Base-by-base conservation (phyloP, 2,888 invertebrate genomes). In the Drosophila imparisetae region DNA sequence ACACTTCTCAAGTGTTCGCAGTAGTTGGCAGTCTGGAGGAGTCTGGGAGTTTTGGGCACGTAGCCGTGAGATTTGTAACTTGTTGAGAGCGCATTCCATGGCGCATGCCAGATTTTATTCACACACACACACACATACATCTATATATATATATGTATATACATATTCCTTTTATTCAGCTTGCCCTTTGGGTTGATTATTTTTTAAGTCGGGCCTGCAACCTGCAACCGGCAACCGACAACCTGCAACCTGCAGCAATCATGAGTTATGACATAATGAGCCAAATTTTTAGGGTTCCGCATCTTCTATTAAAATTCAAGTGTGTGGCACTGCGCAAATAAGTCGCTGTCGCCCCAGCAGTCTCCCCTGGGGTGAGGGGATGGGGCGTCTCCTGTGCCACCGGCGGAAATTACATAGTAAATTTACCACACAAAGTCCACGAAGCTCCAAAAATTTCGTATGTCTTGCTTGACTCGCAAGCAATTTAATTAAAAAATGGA, bases 271-370 rank as follows among this genome's bases (percentile, higher is more conserved):
- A 83, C 74, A 75, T 80, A 82, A 80, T 83, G 75, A 72, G 75
- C 70, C 69, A 59, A 65, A 69, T 57, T 85, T 63, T 54, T 58
- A 50, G 38, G 38, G 32, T 38, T 50, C 58, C 63, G 68, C 71
- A 73, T 73, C 66, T 88, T 73, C 83, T 78, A 88, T 88, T 85
- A 85, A 85, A 88, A 88, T 88, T 80, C 88, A 80, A 86, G 88
- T 85, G 83, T 75, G 86, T 80, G 66, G 67, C 69, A 63, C 71
- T 66, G 62, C 55, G 70, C 75, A 73, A 71, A 75, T 75, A 75
- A 72, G 72, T 68, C 60, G 66, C 63, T 53, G 34, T 30, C 24
- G 10, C 34, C 38, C 32, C 18, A 5, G 27, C 29, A n/a, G 29
- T 34, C 6, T 42, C 45, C 45, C 24, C 21, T 40, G 32, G 42